These are phyloP conservation scores for Calosoma granatense DNA, from an alignment of 1,140 invertebrate species.

Conservation along the genomic window DNA sequence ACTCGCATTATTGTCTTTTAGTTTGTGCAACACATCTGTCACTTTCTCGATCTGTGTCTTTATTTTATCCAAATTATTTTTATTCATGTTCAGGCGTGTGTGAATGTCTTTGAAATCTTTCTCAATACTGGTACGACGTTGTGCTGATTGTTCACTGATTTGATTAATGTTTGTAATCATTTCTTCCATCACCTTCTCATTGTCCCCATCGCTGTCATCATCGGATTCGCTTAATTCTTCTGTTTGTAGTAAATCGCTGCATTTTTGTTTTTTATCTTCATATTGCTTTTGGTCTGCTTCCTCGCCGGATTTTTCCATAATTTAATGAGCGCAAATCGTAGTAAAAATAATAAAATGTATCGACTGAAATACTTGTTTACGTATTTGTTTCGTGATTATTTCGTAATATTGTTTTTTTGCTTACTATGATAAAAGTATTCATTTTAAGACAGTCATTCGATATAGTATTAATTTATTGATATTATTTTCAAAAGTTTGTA, in stretches of 20 bases:
- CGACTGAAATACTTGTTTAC: too few species aligned
- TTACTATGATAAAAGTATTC: too few species aligned
- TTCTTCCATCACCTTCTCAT: background rate
- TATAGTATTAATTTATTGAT: too few species aligned
- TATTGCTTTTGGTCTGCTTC: too few species aligned
- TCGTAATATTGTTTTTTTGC: too few species aligned
- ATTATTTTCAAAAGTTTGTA: too few species aligned
- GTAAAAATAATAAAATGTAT: too few species aligned
- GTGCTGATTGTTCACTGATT: background rate
- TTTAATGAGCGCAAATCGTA: too few species aligned
- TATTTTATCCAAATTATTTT: background rate
- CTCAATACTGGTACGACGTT: background rate
- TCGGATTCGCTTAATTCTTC: background rate
- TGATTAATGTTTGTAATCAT: background rate
- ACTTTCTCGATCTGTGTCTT: slow-evolving; percentile 7
- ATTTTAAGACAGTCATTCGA: too few species aligned
- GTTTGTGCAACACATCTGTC: background rate
- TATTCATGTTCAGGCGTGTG: slow-evolving; percentile 14
- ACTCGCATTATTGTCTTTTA: background rate
- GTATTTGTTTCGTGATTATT: too few species aligned
- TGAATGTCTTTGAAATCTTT: slow-evolving; percentile 10
- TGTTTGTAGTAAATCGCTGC: background rate
- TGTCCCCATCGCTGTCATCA: background rate
- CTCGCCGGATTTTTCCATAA: too few species aligned
- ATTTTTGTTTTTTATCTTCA: background rate